Evolutionary conservation across 1,140 invertebrate genomes (phyloP).

Genomic region (Anastrepha ludens): DNA sequence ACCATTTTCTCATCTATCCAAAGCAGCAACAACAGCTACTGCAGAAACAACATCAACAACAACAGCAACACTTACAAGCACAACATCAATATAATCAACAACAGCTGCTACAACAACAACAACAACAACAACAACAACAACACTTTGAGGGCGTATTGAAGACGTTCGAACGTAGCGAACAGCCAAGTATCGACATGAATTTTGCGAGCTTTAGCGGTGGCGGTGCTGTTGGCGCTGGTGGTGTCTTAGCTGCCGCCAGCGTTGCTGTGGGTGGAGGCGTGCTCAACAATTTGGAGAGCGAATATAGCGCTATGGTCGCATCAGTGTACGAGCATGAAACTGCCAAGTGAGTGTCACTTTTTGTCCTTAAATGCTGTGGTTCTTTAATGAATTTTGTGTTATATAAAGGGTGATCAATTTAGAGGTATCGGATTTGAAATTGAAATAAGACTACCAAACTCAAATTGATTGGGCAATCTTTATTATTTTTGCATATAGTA

Average conservation of each 20-base stretch:
- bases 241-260: conserved; percentile 39
- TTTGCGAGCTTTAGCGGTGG: neutral
- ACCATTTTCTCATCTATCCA: conserved; percentile 42
- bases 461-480: too few species aligned
- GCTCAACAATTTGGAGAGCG: conserved; percentile 64
- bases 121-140: conserved; percentile 60
- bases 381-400: too few species aligned
- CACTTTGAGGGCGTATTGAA: conserved; percentile 65
- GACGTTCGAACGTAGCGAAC: conserved; percentile 64
- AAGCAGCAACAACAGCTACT: conserved; percentile 58
- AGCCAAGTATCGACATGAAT: conserved; percentile 12
- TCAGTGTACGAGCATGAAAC: conserved; percentile 67
- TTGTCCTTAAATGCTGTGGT: neutral
- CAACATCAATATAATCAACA: conserved; percentile 60
- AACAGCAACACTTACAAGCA: conserved; percentile 58
- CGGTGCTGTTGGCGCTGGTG: neutral
- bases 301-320: conserved; percentile 71
- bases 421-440: too few species aligned
- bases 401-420: too few species aligned
- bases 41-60: conserved; percentile 58
- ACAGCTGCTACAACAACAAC: conserved; percentile 63
- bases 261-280: neutral
- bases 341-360: conserved; percentile 63
- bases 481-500: too few species aligned
- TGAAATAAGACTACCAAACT: too few species aligned